phyloP scores from a whole-genome alignment of 2,797 vertebrate genomes.

The Rhodeus uyekii region DNA sequence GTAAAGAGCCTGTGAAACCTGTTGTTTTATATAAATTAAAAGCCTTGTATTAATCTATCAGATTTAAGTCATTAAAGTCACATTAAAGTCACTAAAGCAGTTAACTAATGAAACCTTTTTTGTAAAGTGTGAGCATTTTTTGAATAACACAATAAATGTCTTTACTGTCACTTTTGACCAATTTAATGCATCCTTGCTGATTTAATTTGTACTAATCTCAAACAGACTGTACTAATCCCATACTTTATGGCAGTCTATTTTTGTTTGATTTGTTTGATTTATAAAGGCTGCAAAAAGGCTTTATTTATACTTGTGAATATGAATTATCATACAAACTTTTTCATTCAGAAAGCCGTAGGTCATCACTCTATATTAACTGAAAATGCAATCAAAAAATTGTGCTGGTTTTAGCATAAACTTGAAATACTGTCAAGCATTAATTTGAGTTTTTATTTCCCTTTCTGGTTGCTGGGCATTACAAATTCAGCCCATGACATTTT shows the following conservation, averaged over 20 bases:
- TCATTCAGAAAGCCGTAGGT: neutral
- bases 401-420: constrained; percentile 13
- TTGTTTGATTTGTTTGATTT: neutral
- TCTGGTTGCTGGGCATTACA: constrained; percentile 17
- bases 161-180: too few relatives aligned
- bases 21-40: neutral
- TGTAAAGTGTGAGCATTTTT: too few relatives aligned
- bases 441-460: constrained; percentile 21
- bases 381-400: neutral
- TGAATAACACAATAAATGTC: neutral
- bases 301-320: neutral
- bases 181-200: too few relatives aligned
- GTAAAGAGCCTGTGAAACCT: neutral
- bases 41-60: neutral
- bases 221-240: neutral
- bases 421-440: neutral
- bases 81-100: too few relatives aligned
- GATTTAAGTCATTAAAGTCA: too few relatives aligned
- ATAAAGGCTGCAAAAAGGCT: neutral
- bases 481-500: constrained; percentile 34
- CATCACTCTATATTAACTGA: constrained; percentile 7
- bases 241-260: neutral
- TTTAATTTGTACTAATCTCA: too few relatives aligned
- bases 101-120: too few relatives aligned
- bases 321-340: neutral